A percentile compares a stretch with the other conserved stretches of the same genome.
These are phyloP conservation scores for Natator depressus DNA, from an alignment of 2,113 vertebrate genomes.

Conservation along the genomic window DNA sequence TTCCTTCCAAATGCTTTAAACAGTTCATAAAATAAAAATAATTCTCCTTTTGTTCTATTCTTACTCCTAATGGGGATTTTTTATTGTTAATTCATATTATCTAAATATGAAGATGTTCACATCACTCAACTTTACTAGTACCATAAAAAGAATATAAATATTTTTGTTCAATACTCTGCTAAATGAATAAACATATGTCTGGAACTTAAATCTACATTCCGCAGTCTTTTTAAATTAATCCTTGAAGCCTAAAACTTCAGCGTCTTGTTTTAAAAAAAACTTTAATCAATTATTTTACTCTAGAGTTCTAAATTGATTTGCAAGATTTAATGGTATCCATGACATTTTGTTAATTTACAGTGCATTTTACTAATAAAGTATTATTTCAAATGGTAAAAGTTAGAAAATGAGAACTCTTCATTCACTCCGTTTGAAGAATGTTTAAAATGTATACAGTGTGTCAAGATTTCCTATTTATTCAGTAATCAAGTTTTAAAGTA, in stretches of 20 bases:
- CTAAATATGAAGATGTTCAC: background rate
- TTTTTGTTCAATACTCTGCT: background rate
- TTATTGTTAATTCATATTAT: constrained; percentile 31
- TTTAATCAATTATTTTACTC: background rate
- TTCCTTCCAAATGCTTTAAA: background rate
- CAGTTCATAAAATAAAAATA: fast-evolving
- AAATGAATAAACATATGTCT: background rate
- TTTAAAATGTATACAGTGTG: fast-evolving
- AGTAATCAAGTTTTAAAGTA: background rate
- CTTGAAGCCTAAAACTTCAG: background rate
- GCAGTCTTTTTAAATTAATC: background rate
- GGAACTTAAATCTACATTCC: background rate
- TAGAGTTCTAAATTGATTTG: background rate
- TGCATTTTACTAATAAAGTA: fast-evolving
- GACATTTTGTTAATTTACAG: background rate
- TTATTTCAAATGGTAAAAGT: background rate
- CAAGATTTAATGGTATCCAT: background rate
- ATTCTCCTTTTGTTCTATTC: background rate
- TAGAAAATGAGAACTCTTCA: background rate
- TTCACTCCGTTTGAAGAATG: background rate
- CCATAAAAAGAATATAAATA: background rate
- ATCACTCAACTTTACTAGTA: background rate
- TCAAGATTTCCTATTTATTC: background rate
- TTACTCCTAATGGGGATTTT: background rate
- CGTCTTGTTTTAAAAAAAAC: background rate